These are phyloP conservation scores for Grallaria varia DNA, from an alignment of 2,113 vertebrate species.

Conservation along the genomic window DNA sequence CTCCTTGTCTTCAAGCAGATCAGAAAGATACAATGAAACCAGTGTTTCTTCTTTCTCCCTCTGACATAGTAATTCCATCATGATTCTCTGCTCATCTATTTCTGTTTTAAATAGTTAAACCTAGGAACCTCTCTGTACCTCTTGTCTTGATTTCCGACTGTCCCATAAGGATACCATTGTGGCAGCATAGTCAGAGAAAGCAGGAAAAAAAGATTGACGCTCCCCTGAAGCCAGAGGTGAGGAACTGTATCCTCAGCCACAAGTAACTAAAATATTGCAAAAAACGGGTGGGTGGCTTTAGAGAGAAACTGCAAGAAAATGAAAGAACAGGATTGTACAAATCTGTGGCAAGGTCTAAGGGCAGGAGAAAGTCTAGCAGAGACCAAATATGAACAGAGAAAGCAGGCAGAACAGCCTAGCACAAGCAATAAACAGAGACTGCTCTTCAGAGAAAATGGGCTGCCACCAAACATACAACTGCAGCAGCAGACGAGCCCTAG, in stretches of 20 bases:
- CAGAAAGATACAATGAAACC: background rate
- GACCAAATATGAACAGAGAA: background rate
- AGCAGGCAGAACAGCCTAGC: background rate
- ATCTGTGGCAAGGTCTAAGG: background rate
- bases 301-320: background rate
- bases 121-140: background rate
- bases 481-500: background rate
- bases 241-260: background rate
- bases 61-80: background rate
- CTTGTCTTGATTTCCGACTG: background rate
- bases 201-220: background rate
- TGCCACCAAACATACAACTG: background rate
- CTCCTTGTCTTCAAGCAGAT: background rate
- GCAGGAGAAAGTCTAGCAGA: background rate
- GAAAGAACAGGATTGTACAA: background rate
- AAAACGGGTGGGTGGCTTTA: background rate
- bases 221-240: background rate
- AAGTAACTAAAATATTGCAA: background rate
- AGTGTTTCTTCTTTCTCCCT: background rate
- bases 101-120: background rate
- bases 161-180: background rate
- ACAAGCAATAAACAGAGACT: background rate
- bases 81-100: background rate
- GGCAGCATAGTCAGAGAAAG: background rate
- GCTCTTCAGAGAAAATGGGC: background rate